Evolutionary conservation across 2,797 vertebrate species (phyloP), one percentile per base, ranked within the genome.

Genomic region (Sebastes cheni): DNA sequence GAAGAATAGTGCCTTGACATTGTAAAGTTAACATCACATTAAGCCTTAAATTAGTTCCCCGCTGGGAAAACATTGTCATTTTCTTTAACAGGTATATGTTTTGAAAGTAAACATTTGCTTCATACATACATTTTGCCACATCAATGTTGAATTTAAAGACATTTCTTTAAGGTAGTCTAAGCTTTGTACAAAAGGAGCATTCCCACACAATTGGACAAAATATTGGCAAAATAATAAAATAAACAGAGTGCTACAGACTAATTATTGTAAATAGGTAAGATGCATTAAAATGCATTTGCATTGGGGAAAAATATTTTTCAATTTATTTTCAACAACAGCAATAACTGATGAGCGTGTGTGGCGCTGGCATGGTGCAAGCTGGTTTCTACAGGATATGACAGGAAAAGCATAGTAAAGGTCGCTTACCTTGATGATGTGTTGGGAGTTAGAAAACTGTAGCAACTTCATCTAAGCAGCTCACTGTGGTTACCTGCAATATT

Each of bases 341-440:
- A 78, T 64, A 67, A 20, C 39, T 29, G 42, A 34, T 23, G 10
- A 56, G 23, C 1, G 8, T 7, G 23, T 30, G 6, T 10, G 22
- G 11, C 5, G 59, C 25, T 70, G 52, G 52, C 29, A 25, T 4
- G 16, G 52, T 25, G 32, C 2, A 2, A 65, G 18, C 13, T 12
- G 12, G 55, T 60, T 71, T 70, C 18, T 34, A 54, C 52, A 54
- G 9, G n/a, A 22, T 13, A 46, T 3, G n/a, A 30, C 14, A 27
- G 11, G 20, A 77, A 22, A 18, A 56, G 4, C 58, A 56, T 23
- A 32, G 5, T 42, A 5, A 66, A 72, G 22, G 29, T 52, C 52
- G 2, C 80, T 80, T 79, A 86, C 83, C 79, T 80, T 69, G 27
- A 61, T 52, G 56, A 52, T 1, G 67, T 62, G 58, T n/a, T 25